Evolutionary conservation across 2,797 vertebrate genomes (phyloP).

Genomic region (Acipenser ruthenus): DNA sequence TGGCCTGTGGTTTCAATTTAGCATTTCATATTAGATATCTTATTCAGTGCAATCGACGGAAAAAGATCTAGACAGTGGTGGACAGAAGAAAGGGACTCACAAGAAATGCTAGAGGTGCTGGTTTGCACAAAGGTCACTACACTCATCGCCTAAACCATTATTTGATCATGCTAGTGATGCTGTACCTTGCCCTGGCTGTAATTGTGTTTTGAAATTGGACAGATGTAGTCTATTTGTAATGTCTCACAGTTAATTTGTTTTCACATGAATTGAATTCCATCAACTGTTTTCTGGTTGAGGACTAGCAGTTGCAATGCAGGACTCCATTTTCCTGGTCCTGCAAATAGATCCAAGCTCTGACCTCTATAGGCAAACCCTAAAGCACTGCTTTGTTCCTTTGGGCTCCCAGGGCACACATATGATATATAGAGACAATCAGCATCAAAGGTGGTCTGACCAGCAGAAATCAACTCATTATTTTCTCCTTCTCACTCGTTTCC

Average conservation of each 20-base stretch:
- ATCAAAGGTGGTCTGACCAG: slow-evolving; percentile 8
- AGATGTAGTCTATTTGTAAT: too few relatives aligned
- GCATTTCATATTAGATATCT: background rate
- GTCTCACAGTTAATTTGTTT: too few relatives aligned
- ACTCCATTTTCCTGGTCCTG: background rate
- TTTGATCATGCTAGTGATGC: too few relatives aligned
- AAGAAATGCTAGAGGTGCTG: too few relatives aligned
- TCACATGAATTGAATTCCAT: too few relatives aligned
- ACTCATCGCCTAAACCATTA: too few relatives aligned
- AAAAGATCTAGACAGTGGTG: background rate
- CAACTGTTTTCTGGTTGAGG: too few relatives aligned
- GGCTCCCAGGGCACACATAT: background rate
- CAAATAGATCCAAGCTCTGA: background rate
- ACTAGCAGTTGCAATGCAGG: background rate
- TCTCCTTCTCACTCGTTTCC: background rate
- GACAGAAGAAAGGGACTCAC: too few relatives aligned
- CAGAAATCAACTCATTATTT: background rate
- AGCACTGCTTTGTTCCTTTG: background rate
- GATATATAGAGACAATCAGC: background rate
- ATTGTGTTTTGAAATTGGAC: too few relatives aligned
- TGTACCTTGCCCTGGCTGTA: too few relatives aligned
- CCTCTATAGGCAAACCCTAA: background rate
- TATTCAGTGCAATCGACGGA: background rate
- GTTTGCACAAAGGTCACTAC: too few relatives aligned
- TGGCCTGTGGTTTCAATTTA: background rate